phyloP scores from a whole-genome alignment of 2,888 invertebrate genomes.

The Hypomecis atomaria region DNA sequence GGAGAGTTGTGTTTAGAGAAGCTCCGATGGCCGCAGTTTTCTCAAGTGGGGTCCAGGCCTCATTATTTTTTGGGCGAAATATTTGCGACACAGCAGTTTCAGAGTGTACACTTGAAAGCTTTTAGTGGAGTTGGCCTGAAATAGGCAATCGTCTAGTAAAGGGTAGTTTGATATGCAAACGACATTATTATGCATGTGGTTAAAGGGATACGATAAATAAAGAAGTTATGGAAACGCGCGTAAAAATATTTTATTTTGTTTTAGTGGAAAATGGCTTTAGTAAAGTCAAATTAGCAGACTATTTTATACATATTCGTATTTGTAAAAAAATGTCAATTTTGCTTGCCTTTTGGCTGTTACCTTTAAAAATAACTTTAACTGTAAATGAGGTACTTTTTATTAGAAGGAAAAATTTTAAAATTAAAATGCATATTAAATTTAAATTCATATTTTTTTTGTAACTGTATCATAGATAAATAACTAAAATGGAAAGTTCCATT shows the following conservation, averaged over 20 bases:
- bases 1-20: conserved; percentile 24
- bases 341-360: too few species aligned
- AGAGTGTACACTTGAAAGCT: conserved; percentile 50
- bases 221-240: neutral
- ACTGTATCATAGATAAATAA: too few species aligned
- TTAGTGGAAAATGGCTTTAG: neutral
- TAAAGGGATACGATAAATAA: conserved; percentile 7
- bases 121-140: conserved; percentile 29
- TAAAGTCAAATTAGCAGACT: too few species aligned
- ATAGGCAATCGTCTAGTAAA: conserved; percentile 30
- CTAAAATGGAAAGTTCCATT: too few species aligned
- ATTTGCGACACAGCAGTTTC: conserved; percentile 70
- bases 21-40: conserved; percentile 49
- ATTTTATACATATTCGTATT: too few species aligned
- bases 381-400: too few species aligned
- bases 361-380: too few species aligned
- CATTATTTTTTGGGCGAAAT: conserved; percentile 69
- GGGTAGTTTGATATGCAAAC: conserved; percentile 33
- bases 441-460: too few species aligned
- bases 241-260: too few species aligned
- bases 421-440: too few species aligned
- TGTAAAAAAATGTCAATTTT: too few species aligned
- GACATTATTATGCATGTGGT: conserved; percentile 18
- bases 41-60: conserved; percentile 70
- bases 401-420: too few species aligned